These are phyloP conservation scores for Brachyhypopomus occidentalis DNA, from an alignment of 2,113 vertebrate species.

Conservation along the genomic window DNA sequence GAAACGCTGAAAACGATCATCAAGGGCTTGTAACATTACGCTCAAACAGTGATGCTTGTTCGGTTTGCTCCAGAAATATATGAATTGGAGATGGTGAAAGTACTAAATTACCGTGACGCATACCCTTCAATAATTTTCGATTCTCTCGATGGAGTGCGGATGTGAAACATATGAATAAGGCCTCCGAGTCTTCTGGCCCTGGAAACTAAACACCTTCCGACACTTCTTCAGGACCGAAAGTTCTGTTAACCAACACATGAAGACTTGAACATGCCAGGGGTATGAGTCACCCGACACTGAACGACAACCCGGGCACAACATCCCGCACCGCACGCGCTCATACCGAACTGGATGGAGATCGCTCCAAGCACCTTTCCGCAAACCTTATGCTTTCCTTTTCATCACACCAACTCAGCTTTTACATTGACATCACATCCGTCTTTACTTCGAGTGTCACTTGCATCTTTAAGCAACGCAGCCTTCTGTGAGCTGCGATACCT, in stretches of 20 bases:
- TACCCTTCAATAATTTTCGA: not conserved
- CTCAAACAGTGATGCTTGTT: not conserved
- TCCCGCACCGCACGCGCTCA: conserved; percentile 11
- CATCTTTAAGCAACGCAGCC: too few relatives aligned
- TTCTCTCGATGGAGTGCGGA: not conserved
- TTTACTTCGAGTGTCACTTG: too few relatives aligned
- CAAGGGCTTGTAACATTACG: not conserved
- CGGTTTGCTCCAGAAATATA: too few relatives aligned
- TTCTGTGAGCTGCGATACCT: too few relatives aligned
- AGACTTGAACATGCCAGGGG: not conserved
- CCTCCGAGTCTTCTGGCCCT: conserved; percentile 8
- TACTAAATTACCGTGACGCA: not conserved
- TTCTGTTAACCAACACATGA: conserved; percentile 11
- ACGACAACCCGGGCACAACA: not conserved
- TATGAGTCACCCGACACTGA: conserved; percentile 24
- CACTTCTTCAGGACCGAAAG: not conserved
- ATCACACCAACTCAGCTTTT: not conserved
- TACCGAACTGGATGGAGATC: not conserved
- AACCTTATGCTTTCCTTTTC: too few relatives aligned
- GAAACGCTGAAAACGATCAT: too few relatives aligned
- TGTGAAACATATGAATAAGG: conserved; percentile 6
- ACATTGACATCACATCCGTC: not conserved
- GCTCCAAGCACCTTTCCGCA: not conserved
- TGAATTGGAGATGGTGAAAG: not conserved
- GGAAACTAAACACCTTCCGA: not conserved